These are phyloP conservation scores for Ichneumoninae sp. DNA, from an alignment of 2,888 invertebrate genomes.

Conservation along the genomic window DNA sequence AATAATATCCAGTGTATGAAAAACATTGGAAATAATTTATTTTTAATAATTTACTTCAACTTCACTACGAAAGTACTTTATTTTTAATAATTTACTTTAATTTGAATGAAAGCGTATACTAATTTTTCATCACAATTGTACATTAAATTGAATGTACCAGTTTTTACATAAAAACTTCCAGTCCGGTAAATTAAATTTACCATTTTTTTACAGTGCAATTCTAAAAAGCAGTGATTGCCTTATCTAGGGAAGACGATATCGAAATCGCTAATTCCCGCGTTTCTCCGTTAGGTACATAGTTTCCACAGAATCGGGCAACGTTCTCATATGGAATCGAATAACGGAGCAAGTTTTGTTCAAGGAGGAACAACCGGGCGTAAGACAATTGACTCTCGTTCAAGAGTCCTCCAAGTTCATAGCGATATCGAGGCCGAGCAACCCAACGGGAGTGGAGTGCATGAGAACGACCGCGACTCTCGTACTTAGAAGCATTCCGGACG, in stretches of 20 bases:
- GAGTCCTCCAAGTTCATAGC: constrained; percentile 91
- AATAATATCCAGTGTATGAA: no score
- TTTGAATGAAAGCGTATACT: no score
- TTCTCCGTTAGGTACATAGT: constrained; percentile 88
- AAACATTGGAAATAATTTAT: no score
- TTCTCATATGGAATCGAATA: constrained; percentile 94
- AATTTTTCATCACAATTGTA: no score
- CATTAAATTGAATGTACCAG: no score
- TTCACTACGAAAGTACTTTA: no score
- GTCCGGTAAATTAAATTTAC: no score
- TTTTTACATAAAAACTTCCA: no score
- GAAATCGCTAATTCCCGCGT: not conserved
- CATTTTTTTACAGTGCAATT: no score
- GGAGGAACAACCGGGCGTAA: constrained; percentile 92
- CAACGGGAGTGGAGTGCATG: constrained; percentile 88
- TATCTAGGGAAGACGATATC: not conserved
- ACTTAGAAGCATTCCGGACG: constrained; percentile 91
- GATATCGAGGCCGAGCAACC: constrained; percentile 89
- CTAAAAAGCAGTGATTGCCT: not conserved
- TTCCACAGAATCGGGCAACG: constrained; percentile 96
- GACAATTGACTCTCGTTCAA: constrained; percentile 91
- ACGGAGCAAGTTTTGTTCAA: constrained; percentile 91
- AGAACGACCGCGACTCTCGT: constrained; percentile 89
- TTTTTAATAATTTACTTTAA: no score
- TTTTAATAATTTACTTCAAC: no score